Base-by-base conservation (phyloP, 2,113 vertebrate genomes). In the Sylvicapra grimmia region DNA sequence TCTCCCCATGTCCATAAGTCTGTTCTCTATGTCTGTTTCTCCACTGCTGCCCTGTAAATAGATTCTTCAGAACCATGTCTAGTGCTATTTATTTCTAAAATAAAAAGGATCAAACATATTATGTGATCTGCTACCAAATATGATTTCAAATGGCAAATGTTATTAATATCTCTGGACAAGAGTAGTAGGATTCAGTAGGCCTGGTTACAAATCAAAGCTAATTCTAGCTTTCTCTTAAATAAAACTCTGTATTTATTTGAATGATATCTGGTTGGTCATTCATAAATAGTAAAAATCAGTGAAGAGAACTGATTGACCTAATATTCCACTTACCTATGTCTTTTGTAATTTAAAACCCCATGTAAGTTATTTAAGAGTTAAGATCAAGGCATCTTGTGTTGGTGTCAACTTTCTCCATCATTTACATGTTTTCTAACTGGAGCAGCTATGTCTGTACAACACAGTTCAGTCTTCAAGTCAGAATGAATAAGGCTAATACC, bases 141-240 rank as follows among this genome's bases (percentile, higher is more conserved):
- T 19, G 15, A 86, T 94, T 94, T 8, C 31, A 89, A 96, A 89
- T 85, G 27, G n/a, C 7, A 80, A 87, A 88, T 23, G 92, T 90
- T 59, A 33, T 36, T 97, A 25, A 68, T 51, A 5, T 36, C 53
- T 58, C 54, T 91, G 27, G 83, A 86, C 44, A 95, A 54, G 95
- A 92, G 3, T 13, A 91, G 4, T 72, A 54, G 79, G 49, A 65
- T 16, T 94, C 65, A 79, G 23, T 10, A 51, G 18, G 83, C 47
- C 93, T 68, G 19, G 0, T 3, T 90, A 84, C 77, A 61, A 77
- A 97, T 72, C 40, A 96, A 68, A 95, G 31, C 23, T 82, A 90
- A 93, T 93, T 91, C 63, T 96, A 97, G 77, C 85, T 89, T 89
- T 96, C 12, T 15, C 89, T 86, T 14, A 80, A 87, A 90, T 58